phyloP scores from a whole-genome alignment of 2,113 vertebrate genomes.

The Amphiprion percula region DNA sequence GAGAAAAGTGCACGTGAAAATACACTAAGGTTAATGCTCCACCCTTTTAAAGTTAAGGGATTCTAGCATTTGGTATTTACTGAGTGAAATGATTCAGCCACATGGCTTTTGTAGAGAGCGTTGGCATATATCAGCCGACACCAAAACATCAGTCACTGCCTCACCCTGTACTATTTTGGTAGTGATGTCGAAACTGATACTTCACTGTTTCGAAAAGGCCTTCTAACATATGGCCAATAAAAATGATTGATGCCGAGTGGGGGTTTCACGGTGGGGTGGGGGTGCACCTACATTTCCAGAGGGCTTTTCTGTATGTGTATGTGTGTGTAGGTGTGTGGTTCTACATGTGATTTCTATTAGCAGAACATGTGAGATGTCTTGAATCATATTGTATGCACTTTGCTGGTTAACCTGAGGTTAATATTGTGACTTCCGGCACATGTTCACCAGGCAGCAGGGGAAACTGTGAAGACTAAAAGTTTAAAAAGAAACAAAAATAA shows the following conservation, averaged over 20 bases:
- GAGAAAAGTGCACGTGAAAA: background rate
- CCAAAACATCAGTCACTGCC: conserved; percentile 66
- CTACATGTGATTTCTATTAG: conserved; percentile 73
- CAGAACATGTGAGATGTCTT: conserved; percentile 39
- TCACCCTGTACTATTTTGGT: conserved; percentile 65
- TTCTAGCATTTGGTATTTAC: conserved; percentile 17
- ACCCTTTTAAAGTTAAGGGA: background rate
- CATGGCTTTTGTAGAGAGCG: conserved; percentile 18
- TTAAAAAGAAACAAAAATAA: no score
- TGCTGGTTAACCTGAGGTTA: background rate
- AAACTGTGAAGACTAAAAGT: background rate
- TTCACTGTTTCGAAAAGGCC: conserved; percentile 78
- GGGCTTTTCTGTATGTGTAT: background rate
- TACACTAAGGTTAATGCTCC: background rate
- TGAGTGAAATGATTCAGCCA: conserved; percentile 1
- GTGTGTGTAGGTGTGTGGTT: conserved; percentile 34
- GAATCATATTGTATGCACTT: background rate
- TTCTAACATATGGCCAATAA: conserved; percentile 83
- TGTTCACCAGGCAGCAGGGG: background rate
- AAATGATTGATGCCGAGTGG: conserved; percentile 79
- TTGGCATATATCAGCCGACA: conserved; percentile 42
- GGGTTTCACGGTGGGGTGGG: conserved; percentile 51
- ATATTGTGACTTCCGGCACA: background rate
- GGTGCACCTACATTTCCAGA: conserved; percentile 58
- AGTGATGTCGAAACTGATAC: conserved; percentile 79